Percentiles rank a stretch among this genome's conserved stretches.
phyloP scores from a whole-genome alignment of 2,113 vertebrate genomes.

The Strix aluco region DNA sequence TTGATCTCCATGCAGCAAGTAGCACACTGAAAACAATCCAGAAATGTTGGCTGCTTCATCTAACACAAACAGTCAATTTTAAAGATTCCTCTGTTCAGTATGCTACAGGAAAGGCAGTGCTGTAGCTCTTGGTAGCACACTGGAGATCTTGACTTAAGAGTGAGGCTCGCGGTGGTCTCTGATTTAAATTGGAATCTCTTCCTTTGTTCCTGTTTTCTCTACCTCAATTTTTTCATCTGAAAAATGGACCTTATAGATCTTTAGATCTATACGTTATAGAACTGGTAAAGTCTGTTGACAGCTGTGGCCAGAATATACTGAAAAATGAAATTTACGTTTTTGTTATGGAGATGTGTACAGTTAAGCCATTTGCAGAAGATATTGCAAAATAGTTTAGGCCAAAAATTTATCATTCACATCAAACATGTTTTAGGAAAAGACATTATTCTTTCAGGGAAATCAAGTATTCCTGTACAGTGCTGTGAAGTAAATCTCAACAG shows the following conservation, averaged over 20 bases:
- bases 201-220: background rate
- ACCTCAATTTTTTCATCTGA: background rate
- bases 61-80: background rate
- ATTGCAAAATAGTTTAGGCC: background rate
- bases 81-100: background rate
- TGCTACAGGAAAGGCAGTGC: background rate
- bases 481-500: background rate
- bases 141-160: background rate
- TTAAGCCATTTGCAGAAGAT: background rate
- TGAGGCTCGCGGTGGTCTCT: background rate
- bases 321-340: background rate
- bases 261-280: background rate
- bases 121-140: background rate
- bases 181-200: background rate
- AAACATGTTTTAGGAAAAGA: background rate
- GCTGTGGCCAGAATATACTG: background rate
- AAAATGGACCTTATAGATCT: background rate
- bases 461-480: background rate
- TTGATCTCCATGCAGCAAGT: background rate
- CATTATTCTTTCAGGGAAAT: background rate
- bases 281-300: background rate
- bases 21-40: background rate
- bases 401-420: background rate
- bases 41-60: background rate
- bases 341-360: accelerated